Conservation (phyloP, 1,140 invertebrate species). For the Rhopalosiphum maidis region DNA sequence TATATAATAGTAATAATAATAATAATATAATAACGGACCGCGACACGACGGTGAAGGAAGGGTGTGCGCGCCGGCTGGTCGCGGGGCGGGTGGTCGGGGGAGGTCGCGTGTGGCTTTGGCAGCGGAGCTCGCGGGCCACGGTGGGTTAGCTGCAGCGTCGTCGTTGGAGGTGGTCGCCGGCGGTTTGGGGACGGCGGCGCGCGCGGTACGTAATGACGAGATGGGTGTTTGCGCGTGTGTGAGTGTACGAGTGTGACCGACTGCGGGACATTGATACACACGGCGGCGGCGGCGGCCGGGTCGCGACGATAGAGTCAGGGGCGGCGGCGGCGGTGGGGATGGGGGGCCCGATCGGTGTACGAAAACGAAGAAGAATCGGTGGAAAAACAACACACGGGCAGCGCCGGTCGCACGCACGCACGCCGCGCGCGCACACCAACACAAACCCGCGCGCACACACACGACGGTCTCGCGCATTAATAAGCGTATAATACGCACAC, state of each 20-base stretch:
- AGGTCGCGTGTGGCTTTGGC: conserved; percentile 30
- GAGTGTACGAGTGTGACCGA: conserved; percentile 50
- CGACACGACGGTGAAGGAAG: background rate
- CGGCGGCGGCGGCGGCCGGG: background rate
- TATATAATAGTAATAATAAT: background rate
- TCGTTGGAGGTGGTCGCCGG: background rate
- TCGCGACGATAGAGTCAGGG: background rate
- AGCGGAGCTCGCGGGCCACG: background rate
- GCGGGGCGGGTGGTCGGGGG: background rate
- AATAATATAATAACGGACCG: background rate
- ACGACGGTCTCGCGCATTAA: conserved; percentile 6
- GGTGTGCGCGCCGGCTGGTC: background rate
- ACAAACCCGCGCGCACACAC: conserved; percentile 1
- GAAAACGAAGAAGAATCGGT: conserved; percentile 58
- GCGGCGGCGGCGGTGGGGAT: background rate
- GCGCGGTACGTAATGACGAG: conserved; percentile 38
- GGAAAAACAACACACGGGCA: conserved; percentile 56
- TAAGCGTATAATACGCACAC: background rate
- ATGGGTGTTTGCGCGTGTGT: conserved; percentile 35
- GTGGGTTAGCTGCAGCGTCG: background rate
- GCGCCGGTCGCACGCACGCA: conserved; percentile 33
- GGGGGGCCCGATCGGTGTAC: conserved; percentile 32
- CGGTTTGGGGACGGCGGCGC: background rate
- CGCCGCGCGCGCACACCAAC: background rate
- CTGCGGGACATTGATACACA: conserved; percentile 50